These are phyloP conservation scores for Diachasmimorpha longicaudata DNA, from an alignment of 1,140 invertebrate genomes.

Conservation along the genomic window DNA sequence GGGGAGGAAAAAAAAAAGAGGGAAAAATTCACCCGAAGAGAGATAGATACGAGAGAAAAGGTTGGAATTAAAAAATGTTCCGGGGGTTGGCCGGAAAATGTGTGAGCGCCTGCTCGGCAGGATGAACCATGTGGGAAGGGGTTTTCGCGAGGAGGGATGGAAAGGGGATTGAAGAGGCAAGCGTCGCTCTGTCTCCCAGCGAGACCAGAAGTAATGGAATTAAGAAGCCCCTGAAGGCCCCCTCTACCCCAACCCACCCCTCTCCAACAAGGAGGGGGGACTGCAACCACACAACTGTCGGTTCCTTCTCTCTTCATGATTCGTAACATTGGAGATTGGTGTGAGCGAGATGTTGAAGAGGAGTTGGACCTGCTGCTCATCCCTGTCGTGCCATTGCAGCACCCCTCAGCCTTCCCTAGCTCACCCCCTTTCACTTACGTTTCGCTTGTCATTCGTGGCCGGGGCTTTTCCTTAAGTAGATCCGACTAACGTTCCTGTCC, in stretches of 20 bases:
- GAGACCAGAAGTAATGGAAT: constrained; percentile 55
- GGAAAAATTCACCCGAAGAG: not conserved
- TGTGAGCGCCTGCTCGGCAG: not conserved
- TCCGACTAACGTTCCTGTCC: not conserved
- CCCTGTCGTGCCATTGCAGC: not conserved
- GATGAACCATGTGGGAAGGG: not conserved
- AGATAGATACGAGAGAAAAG: not conserved
- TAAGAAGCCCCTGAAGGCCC: constrained; percentile 49
- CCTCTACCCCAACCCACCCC: no score
- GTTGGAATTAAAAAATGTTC: not conserved
- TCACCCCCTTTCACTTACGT: constrained; percentile 4
- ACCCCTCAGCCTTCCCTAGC: not conserved
- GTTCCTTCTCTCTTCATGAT: constrained; percentile 4
- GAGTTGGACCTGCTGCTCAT: not conserved
- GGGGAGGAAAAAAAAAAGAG: not conserved
- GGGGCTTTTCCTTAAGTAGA: constrained; percentile 10
- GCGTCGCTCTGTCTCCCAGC: constrained; percentile 30
- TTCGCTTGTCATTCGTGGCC: constrained; percentile 4
- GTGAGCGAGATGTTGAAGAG: constrained; percentile 9
- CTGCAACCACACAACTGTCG: constrained; percentile 55
- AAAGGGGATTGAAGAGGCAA: not conserved
- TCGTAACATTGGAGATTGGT: not conserved
- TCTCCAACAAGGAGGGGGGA: constrained; percentile 34
- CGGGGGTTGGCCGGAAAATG: not conserved
- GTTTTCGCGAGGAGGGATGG: not conserved